Base-by-base conservation (phyloP, 2,113 vertebrate genomes). In the Eupsittula cactorum region DNA sequence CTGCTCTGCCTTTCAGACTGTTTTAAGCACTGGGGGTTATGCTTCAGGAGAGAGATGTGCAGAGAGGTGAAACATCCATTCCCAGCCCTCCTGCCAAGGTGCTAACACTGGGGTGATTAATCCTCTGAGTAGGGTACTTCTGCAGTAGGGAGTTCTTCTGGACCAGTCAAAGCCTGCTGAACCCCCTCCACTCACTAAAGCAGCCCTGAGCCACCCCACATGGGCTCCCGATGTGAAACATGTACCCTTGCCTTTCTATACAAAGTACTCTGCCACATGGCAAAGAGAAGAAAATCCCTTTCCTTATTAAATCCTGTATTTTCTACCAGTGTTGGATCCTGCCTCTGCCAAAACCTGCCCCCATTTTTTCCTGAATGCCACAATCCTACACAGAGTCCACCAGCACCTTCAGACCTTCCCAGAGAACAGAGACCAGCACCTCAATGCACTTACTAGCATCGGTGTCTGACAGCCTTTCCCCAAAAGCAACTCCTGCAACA, bases 241-340 rank as follows among this genome's bases (percentile, higher is more conserved):
- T 0, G 0, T 27, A 15, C 17, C 21, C 31, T 44, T 16, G 23
- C 13, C 29, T 35, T 65, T 29, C 78, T 35, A 24, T 0, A 0
- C 24, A 31, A 47, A 14, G 14, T 6, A 67, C 5, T 19, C n/a
- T 53, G 46, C 57, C 19, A 55, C 10, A 7, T 19, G 24, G 18
- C 74, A 60, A 71, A 82, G 39, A 69, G 19, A 91, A 46, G 53
- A 83, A 77, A 88, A 74, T 31, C 46, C 44, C 25, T 70, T 62
- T 68, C 33, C 59, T n/a, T 74, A 67, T 64, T 55, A 88, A 95
- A 39, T 11, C 16, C 25, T 17, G 0, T 35, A 44, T 62, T 77
- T 88, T 49, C 71, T 57, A 67, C n/a, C 29, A 47, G 44, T 9
- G 62, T 3, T 57, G 35, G 52, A 69, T 65, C 37, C 28, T 44